phyloP scores from a whole-genome alignment of 2,797 vertebrate species.

The Hylomyscus alleni region DNA sequence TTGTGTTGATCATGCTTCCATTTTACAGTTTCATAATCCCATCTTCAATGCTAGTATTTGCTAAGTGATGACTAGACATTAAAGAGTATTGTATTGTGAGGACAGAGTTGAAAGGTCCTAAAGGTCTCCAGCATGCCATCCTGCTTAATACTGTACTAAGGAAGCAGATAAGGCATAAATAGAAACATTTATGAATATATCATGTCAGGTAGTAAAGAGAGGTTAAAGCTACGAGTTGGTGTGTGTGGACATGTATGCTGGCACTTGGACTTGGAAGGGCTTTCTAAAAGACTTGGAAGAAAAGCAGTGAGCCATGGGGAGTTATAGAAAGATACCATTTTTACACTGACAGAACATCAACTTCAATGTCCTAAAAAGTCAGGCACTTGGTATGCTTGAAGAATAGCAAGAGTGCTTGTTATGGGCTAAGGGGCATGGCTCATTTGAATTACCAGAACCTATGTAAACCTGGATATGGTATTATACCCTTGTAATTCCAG shows the following conservation, averaged over 20 bases:
- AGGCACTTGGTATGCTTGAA: neutral
- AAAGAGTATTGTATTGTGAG: neutral
- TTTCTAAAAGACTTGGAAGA: neutral
- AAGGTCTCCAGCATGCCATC: neutral
- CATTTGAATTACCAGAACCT: neutral
- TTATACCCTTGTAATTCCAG: neutral
- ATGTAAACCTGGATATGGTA: neutral
- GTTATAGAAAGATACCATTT: neutral
- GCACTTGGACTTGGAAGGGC: neutral
- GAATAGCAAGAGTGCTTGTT: neutral
- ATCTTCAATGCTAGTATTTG: neutral
- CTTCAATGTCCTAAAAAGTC: neutral
- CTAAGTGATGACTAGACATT: neutral
- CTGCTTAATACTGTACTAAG: neutral
- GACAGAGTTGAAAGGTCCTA: neutral
- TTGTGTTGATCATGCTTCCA: neutral
- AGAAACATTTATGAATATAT: neutral
- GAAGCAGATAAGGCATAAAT: neutral
- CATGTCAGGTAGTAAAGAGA: neutral
- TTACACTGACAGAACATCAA: neutral
- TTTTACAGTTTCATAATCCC: neutral
- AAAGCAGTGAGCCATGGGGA: neutral
- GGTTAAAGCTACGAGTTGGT: neutral
- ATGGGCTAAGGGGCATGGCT: neutral
- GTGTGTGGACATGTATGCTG: fast-evolving